phyloP scores from a whole-genome alignment of 2,888 invertebrate species.

The Eueremaeus valkanovi region DNA sequence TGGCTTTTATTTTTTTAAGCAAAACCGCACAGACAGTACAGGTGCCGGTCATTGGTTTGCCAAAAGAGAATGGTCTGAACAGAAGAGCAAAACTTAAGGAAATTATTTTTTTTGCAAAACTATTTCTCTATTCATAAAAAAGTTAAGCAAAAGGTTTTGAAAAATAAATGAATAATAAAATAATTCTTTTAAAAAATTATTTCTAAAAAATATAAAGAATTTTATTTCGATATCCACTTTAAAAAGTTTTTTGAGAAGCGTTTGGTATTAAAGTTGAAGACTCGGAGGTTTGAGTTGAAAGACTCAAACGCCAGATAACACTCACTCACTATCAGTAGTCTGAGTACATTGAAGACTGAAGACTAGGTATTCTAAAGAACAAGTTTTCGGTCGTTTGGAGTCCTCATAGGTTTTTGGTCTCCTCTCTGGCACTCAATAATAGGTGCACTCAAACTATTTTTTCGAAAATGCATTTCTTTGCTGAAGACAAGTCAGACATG shows the following conservation, averaged over 20 bases:
- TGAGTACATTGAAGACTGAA: not conserved
- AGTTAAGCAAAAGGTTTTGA: too few relatives aligned
- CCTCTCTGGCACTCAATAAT: not conserved
- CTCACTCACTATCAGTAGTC: not conserved
- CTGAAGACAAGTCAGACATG: constrained; percentile 8
- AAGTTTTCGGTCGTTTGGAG: not conserved
- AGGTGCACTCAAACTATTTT: constrained; percentile 2
- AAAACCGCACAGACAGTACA: too few relatives aligned
- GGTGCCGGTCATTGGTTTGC: too few relatives aligned
- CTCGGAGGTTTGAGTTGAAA: not conserved
- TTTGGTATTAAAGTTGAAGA: not conserved
- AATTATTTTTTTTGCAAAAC: too few relatives aligned
- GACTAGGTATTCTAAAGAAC: not conserved
- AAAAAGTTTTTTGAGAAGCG: not conserved
- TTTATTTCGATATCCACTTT: not conserved
- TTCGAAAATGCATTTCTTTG: not conserved
- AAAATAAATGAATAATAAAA: too few relatives aligned
- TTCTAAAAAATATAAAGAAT: too few relatives aligned
- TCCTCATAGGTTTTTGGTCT: not conserved
- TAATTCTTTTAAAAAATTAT: too few relatives aligned
- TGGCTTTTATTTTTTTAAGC: too few relatives aligned
- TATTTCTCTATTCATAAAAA: too few relatives aligned
- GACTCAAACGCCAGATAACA: constrained; percentile 9
- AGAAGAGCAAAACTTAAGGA: too few relatives aligned
- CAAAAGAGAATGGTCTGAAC: too few relatives aligned